Evolutionary conservation across 1,140 invertebrate genomes (phyloP), one percentile per base, ranked within the genome.

Genomic region (Papilio xuthus): DNA sequence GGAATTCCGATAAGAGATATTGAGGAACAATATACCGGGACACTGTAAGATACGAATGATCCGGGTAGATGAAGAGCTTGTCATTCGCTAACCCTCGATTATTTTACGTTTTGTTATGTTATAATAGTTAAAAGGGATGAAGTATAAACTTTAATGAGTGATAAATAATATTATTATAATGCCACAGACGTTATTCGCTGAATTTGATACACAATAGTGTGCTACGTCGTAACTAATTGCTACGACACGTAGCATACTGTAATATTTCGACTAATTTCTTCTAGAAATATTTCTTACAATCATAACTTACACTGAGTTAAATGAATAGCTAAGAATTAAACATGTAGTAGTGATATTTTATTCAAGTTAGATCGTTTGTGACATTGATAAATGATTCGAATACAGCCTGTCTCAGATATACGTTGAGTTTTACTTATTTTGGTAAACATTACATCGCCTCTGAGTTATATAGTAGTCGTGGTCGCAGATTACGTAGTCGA

Each of bases 361-460:
- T 67, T 67, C 60, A 7, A 67, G 26, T 7, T 15, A 28, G 12
- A 12, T 28, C 1, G 12, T 60, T 67, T 26, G 12, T 67, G 60
- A 67, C 26, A 67, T 67, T 28, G 26, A 67, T 15, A 28, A 32
- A 67, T 67, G 4, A 67, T 13, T 28, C 6, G 12, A 67, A 26
- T 13, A 23, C 56, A 23, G 2, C 18, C 15, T 18, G 23, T 67
- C 23, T 28, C 12, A 60, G 56, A 10, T 60, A 23, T 50, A 50
- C 13, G 56, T 28, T 26, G 20, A 60, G 9, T 12, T 60, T 60
- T 12, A 60, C 56, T 60, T 26, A 26, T 26, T 60, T 60, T 60
- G 56, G 56, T 60, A 60, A 60, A 60, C 56, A 60, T 60, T 60
- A 60, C 56, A 60, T 60, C 10, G 9, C 56, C 8, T 60, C 56